A percentile compares a stretch with the other conserved stretches of the same genome.
Evolutionary conservation across 2,888 invertebrate species (phyloP).

Genomic region (Crossocerus cetratus): DNA sequence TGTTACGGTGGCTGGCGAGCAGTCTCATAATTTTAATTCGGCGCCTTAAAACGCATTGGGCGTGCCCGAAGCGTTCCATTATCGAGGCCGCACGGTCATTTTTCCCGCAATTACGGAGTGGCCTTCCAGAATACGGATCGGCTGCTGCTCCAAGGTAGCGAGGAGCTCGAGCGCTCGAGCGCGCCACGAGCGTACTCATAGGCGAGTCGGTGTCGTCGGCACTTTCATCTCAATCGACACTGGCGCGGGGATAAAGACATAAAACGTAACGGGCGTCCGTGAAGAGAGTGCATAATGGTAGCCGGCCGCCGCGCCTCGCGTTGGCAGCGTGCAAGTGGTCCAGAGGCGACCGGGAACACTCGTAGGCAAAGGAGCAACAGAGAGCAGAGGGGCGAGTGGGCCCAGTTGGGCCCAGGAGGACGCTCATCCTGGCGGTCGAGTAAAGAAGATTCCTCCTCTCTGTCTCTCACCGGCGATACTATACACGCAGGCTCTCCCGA

Average conservation of each 20-base stretch:
- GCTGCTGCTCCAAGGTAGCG: not conserved
- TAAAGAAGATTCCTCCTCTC: constrained; percentile 23
- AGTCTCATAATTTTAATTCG: constrained; percentile 15
- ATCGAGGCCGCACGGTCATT: constrained; percentile 29
- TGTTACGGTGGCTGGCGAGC: not conserved
- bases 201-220: constrained; percentile 47
- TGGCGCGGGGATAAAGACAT: constrained; percentile 69
- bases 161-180: not conserved
- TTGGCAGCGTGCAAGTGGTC: constrained; percentile 30
- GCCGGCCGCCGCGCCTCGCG: constrained; percentile 18
- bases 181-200: constrained; percentile 18
- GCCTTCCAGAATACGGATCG: constrained; percentile 36
- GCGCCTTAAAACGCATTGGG: constrained; percentile 17
- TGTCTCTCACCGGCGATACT: not conserved
- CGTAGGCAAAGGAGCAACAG: constrained; percentile 9
- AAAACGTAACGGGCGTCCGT: constrained; percentile 69
- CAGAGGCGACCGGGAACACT: constrained; percentile 33
- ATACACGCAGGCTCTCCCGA: constrained; percentile 15
- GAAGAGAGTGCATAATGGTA: constrained; percentile 62
- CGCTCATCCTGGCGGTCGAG: constrained; percentile 31
- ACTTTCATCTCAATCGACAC: constrained; percentile 63
- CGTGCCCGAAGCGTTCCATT: constrained; percentile 29
- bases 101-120: constrained; percentile 43
- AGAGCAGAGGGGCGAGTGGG: constrained; percentile 29
- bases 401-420: constrained; percentile 30